A percentile compares a stretch with the other conserved stretches of the same genome.
These are phyloP conservation scores for Junonia oenone DNA, from an alignment of 2,888 invertebrate genomes.

Conservation along the genomic window DNA sequence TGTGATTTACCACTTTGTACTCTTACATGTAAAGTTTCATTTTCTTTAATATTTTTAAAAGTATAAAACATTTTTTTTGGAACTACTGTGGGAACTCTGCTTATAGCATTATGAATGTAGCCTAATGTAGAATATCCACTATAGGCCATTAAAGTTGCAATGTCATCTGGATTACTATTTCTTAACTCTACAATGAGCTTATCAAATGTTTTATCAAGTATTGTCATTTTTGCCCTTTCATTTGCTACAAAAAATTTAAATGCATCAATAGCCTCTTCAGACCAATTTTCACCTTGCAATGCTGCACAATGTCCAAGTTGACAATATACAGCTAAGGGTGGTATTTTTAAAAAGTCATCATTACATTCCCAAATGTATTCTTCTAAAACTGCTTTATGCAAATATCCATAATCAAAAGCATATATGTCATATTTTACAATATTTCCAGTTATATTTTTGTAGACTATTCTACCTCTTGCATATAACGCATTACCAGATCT, in stretches of 20 bases:
- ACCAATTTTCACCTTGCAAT: conserved; percentile 24
- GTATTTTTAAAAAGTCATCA: conserved; percentile 14
- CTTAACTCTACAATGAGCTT: conserved; percentile 33
- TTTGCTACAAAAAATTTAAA: conserved; percentile 38
- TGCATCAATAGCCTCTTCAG: conserved; percentile 29
- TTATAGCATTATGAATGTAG: conserved; percentile 24
- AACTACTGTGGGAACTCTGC: not conserved
- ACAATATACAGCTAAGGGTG: conserved; percentile 34
- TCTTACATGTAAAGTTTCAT: conserved; percentile 31
- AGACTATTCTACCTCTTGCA: conserved; percentile 25
- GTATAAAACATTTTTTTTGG: conserved; percentile 24
- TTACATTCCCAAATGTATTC: conserved; percentile 21
- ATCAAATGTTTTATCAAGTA: conserved; percentile 28
- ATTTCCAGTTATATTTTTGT: conserved; percentile 15
- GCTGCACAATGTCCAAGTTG: conserved; percentile 36
- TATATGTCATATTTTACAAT: conserved; percentile 31
- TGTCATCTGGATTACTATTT: conserved; percentile 38
- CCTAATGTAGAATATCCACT: conserved; percentile 34
- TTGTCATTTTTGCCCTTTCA: conserved; percentile 33
- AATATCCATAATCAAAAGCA: conserved; percentile 37
- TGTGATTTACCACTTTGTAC: conserved; percentile 31
- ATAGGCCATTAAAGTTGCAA: conserved; percentile 37
- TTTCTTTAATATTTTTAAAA: conserved; percentile 25
- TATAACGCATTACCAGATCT: not conserved
- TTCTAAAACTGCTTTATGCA: conserved; percentile 29